Base-by-base conservation (phyloP, 2,888 invertebrate genomes). In the Acronicta aceris region DNA sequence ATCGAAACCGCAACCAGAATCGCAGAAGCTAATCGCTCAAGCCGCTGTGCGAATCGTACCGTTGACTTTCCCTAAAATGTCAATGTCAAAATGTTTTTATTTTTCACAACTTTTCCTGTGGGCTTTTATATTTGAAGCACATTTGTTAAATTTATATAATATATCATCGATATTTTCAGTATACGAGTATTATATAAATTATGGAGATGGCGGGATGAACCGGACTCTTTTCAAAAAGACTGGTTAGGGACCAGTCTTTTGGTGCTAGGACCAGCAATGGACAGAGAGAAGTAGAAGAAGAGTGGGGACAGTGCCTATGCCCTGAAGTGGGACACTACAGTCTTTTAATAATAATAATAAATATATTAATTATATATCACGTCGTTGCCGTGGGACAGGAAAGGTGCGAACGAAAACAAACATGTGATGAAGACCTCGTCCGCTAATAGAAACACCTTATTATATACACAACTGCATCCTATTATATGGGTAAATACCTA, bases 341-440 rank as follows among this genome's bases (percentile, higher is more conserved):
- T 52, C 50, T 72, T 61, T 59, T 55, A 52, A 53, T 52, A 60
- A 65, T 59, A 69, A 65, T 3, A 3, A 21, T 21, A 21, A 3
- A 38, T 38, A 13, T 33, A 65, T 73, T 67, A 47, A 74, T 71
- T 65, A 72, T 54, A 62, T 64, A n/a, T n/a, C 68, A 71, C 46
- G 51, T 48, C 64, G 45, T 46, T 68, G 78, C 81, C 90, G 91
- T 92, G 89, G 81, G 91, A 92, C 89, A 91, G 91, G 91, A 91
- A 88, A 89, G 86, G 82, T 84, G 81, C 67, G 76, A 87, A 87
- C 75, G 84, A 88, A 87, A 90, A 92, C 90, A 91, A 87, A 83
- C 85, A 78, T 63, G 76, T 74, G 74, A 66, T 81, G 80, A 77
- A 74, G 79, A 61, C 75, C 66, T 63, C 69, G 84, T 87, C 81